Conservation (phyloP, 2,113 vertebrate species). For the Laterallus jamaicensis region DNA sequence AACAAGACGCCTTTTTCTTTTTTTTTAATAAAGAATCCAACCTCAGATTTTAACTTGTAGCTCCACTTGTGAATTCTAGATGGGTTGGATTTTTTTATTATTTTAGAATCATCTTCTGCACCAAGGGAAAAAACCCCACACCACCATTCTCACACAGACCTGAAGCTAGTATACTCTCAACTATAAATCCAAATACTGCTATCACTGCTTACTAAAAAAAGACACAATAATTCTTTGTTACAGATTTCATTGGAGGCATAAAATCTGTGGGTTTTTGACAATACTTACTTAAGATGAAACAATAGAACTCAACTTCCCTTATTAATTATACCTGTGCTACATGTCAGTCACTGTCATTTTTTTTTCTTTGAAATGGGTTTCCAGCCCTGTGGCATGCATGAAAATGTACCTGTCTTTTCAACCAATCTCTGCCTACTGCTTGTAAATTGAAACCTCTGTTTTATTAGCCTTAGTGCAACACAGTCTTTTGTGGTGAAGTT, state of each 20-base stretch:
- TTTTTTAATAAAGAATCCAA: background rate
- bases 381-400: background rate
- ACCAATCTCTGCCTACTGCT: slow-evolving; percentile 8
- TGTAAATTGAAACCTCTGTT: slow-evolving; percentile 5
- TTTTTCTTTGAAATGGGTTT: background rate
- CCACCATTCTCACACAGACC: background rate
- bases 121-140: no score
- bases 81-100: background rate
- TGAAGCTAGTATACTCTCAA: background rate
- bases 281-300: background rate
- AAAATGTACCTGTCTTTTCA: slow-evolving; percentile 35
- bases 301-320: background rate
- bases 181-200: background rate
- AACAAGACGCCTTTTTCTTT: background rate
- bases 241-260: background rate
- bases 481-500: background rate
- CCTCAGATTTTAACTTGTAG: background rate
- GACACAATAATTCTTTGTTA: background rate
- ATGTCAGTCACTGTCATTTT: background rate
- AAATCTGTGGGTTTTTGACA: accelerated
- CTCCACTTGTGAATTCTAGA: background rate
- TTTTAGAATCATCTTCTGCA: background rate
- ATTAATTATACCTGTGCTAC: background rate
- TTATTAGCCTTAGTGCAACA: slow-evolving; percentile 21
- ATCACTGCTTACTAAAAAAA: background rate